Percentiles rank a stretch among this genome's conserved stretches.
Evolutionary conservation across 2,888 invertebrate species (phyloP).

Genomic region (Drosophila paucipuncta): DNA sequence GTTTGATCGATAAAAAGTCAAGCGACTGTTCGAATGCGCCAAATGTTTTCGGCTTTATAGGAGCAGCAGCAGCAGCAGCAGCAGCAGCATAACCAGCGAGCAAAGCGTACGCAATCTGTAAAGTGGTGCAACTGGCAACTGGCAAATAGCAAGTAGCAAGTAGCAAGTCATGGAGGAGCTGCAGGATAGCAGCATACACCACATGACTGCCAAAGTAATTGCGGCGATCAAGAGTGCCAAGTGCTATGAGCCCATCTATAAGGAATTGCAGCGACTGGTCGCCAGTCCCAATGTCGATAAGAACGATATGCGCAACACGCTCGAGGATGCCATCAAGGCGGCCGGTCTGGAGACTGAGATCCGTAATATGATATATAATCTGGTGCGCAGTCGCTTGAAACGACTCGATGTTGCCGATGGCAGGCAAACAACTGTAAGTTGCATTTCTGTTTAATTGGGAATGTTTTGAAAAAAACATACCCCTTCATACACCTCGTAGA

Average conservation of each 20-base stretch:
- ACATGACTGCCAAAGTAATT: constrained; percentile 92
- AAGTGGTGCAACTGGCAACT: constrained; percentile 2
- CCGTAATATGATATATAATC: constrained; percentile 93
- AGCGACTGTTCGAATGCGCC: constrained; percentile 32
- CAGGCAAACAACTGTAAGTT: constrained; percentile 49
- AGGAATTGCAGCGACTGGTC: constrained; percentile 91
- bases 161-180: constrained; percentile 83
- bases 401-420: constrained; percentile 41
- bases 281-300: constrained; percentile 91
- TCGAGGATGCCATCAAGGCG: constrained; percentile 91
- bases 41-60: constrained; percentile 37
- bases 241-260: constrained; percentile 91
- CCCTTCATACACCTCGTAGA: constrained; percentile 28
- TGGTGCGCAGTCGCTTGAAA: constrained; percentile 87
- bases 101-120: constrained; percentile 7
- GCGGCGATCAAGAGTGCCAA: constrained; percentile 91
- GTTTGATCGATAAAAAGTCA: constrained; percentile 72
- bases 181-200: constrained; percentile 87
- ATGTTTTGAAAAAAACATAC: not conserved
- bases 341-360: constrained; percentile 93
- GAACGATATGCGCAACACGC: constrained; percentile 91
- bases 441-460: rapidly evolving
- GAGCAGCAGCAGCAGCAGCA: constrained; percentile 16
- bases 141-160: not conserved
- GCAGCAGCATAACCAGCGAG: constrained; percentile 15